Conservation (phyloP, 30 jellyfish, hydroid and myxozoan genomes). For the Phacellophora camtschatica region DNA sequence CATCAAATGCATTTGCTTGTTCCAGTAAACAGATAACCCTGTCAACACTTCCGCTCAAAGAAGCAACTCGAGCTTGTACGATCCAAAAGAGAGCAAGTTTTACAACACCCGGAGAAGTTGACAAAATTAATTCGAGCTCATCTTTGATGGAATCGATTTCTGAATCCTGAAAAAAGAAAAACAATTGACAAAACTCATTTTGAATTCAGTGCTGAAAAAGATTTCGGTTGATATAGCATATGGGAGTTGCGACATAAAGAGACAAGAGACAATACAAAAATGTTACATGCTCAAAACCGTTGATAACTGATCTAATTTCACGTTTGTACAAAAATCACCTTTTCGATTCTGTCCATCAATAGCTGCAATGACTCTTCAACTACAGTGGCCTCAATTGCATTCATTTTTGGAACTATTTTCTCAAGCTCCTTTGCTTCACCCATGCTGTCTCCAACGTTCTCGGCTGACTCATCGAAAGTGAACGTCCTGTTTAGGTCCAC, state of each 20-base stretch:
- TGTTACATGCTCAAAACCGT: no score
- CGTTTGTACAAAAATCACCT: no score
- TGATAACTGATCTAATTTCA: no score
- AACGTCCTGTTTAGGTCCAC: constrained; percentile 32
- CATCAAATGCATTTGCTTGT: constrained; percentile 79
- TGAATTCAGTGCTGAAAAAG: no score
- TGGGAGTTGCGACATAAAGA: no score
- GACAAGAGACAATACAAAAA: no score
- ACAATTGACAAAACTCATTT: neutral
- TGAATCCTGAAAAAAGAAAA: neutral
- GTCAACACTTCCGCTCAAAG: constrained; percentile 37
- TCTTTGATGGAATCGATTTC: constrained; percentile 39
- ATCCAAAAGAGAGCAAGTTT: constrained; percentile 68
- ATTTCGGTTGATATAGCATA: no score
- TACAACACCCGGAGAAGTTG: constrained; percentile 69
- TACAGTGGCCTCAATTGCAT: constrained; percentile 34
- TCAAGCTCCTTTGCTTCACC: constrained; percentile 1
- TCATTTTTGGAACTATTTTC: constrained; percentile 30
- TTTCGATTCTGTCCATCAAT: constrained; percentile 16
- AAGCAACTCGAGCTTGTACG: constrained; percentile 66
- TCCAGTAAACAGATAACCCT: constrained; percentile 75
- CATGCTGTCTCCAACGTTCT: neutral
- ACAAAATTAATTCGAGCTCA: constrained; percentile 53
- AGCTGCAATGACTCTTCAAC: constrained; percentile 48
- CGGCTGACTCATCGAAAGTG: constrained; percentile 25